phyloP scores from a whole-genome alignment of 2,888 invertebrate species.

The Leucoptera coffeella region DNA sequence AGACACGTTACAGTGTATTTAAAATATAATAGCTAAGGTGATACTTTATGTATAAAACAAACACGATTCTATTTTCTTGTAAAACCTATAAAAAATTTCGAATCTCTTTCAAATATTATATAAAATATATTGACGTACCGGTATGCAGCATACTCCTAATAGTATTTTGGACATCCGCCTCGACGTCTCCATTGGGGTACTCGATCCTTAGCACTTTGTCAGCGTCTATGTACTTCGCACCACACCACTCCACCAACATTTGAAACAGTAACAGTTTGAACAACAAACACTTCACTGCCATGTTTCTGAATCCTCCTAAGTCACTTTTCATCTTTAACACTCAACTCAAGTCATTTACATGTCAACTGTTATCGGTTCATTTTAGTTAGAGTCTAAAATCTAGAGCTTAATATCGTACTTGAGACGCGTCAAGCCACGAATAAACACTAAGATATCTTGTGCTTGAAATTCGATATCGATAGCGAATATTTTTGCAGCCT shows the following conservation, averaged over 20 bases:
- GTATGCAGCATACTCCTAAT: slow-evolving; percentile 34
- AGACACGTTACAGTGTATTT: too few species aligned
- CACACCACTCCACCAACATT: slow-evolving; percentile 33
- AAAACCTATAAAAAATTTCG: not conserved
- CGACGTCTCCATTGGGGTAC: slow-evolving; percentile 12
- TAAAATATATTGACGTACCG: slow-evolving; percentile 19
- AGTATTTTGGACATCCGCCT: slow-evolving; percentile 24
- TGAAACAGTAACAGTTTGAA: slow-evolving; percentile 39
- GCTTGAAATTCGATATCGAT: slow-evolving; percentile 38
- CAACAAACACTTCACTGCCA: slow-evolving; percentile 36
- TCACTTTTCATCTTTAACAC: slow-evolving; percentile 17
- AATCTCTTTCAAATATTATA: slow-evolving; percentile 1
- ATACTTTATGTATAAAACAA: not conserved
- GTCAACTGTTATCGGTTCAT: slow-evolving; percentile 10
- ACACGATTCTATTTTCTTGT: too few species aligned
- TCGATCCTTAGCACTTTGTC: slow-evolving; percentile 13
- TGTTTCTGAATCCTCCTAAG: slow-evolving; percentile 26
- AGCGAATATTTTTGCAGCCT: slow-evolving; percentile 22
- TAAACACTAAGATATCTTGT: slow-evolving; percentile 16
- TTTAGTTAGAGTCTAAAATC: slow-evolving; percentile 1
- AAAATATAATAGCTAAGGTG: too few species aligned
- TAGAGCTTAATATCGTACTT: slow-evolving; percentile 3
- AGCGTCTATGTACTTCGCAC: slow-evolving; percentile 29
- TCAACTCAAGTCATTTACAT: not conserved
- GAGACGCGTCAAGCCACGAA: slow-evolving; percentile 1